These are phyloP conservation scores for Lepidotrigona ventralis DNA, from an alignment of 1,140 invertebrate genomes.

Conservation along the genomic window DNA sequence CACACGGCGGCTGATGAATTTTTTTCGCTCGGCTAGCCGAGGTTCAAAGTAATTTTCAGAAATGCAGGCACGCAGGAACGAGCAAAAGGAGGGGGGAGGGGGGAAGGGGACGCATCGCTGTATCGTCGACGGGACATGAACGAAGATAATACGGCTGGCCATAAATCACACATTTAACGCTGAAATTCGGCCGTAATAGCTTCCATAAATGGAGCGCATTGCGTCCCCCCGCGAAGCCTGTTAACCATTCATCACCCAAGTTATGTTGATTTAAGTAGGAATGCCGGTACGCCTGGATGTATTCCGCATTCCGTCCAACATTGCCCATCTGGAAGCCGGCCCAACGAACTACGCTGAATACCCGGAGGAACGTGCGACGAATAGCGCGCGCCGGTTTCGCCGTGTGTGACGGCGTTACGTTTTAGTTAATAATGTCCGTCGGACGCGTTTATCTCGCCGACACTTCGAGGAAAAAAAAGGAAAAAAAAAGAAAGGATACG, in stretches of 20 bases:
- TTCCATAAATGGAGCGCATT: slow-evolving; percentile 67
- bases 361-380: slow-evolving; percentile 59
- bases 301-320: slow-evolving; percentile 63
- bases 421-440: slow-evolving; percentile 39
- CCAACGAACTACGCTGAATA: slow-evolving; percentile 51
- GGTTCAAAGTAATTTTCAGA: slow-evolving; percentile 58
- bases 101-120: slow-evolving; percentile 27
- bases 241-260: slow-evolving; percentile 70
- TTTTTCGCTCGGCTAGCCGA: slow-evolving; percentile 31
- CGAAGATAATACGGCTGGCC: slow-evolving; percentile 64
- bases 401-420: not conserved
- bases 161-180: slow-evolving; percentile 69
- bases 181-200: slow-evolving; percentile 67
- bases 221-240: slow-evolving; percentile 52
- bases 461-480: not conserved
- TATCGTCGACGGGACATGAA: slow-evolving; percentile 63
- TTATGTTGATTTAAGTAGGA: slow-evolving; percentile 72
- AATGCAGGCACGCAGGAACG: not conserved
- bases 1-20: slow-evolving; percentile 47
- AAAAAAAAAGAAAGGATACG: too few relatives aligned
- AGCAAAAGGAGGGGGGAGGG: not conserved
- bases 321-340: slow-evolving; percentile 63
- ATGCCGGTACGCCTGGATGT: slow-evolving; percentile 58
- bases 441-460: too few relatives aligned
- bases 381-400: slow-evolving; percentile 1